A percentile compares a stretch with the other conserved stretches of the same genome.
These are phyloP conservation scores for Triplophysa siluroides DNA, from an alignment of 2,113 vertebrate species.

Conservation along the genomic window DNA sequence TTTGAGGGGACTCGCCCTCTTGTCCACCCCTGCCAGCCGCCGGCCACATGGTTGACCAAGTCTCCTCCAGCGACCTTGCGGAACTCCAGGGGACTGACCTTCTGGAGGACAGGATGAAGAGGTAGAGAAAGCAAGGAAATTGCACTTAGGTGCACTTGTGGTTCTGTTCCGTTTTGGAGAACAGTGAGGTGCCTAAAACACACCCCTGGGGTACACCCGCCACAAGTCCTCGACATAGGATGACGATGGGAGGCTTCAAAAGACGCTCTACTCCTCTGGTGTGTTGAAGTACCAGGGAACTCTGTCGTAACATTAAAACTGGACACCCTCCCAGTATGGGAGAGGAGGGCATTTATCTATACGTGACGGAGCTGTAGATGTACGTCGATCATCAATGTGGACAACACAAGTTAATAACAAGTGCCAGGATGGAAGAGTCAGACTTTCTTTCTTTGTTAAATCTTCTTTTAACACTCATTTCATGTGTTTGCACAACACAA, in stretches of 20 bases:
- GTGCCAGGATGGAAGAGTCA: conserved; percentile 49
- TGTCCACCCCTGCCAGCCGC: conserved; percentile 26
- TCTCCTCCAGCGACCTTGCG: conserved; percentile 9
- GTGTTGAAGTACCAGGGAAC: conserved; percentile 18
- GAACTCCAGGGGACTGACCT: conserved; percentile 10
- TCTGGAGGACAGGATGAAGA: conserved; percentile 23
- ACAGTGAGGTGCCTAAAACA: conserved; percentile 28
- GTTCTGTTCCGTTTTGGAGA: conserved; percentile 28
- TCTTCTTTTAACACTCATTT: conserved; percentile 17
- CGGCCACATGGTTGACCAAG: not conserved
- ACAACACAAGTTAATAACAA: conserved; percentile 44
- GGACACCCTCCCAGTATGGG: conserved; percentile 6
- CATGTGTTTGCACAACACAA: conserved; percentile 35
- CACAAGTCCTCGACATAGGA: not conserved
- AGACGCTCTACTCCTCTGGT: conserved; percentile 5
- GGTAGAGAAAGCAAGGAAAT: not conserved
- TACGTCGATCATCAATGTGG: conserved; percentile 12
- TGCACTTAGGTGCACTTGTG: not conserved
- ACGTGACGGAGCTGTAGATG: not conserved
- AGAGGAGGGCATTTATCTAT: conserved; percentile 8
- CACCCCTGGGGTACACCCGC: conserved; percentile 14
- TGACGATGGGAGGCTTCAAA: conserved; percentile 17
- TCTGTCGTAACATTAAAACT: not conserved
- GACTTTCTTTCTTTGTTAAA: conserved; percentile 29
- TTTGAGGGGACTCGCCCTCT: conserved; percentile 41